These are phyloP conservation scores for Cepaea hortensis DNA, from an alignment of 2,888 invertebrate genomes.

Conservation along the genomic window DNA sequence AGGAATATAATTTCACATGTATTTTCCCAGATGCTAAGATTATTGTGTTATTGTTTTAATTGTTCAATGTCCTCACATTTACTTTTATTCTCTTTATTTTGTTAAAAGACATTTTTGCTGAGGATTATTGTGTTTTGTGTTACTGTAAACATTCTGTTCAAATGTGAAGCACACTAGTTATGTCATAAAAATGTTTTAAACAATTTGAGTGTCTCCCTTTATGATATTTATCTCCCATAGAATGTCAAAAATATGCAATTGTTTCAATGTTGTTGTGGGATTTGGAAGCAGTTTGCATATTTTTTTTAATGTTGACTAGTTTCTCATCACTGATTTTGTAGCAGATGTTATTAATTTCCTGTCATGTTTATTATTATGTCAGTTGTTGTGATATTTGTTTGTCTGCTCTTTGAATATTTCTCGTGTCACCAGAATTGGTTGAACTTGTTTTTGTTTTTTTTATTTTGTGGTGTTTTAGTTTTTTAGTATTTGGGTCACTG, in stretches of 20 bases:
- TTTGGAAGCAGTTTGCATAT: background rate
- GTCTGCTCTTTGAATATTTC: constrained; percentile 13
- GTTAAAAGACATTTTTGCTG: background rate
- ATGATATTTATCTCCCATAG: background rate
- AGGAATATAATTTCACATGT: background rate
- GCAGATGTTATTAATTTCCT: constrained; percentile 8
- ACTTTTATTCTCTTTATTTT: background rate
- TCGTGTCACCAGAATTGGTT: background rate
- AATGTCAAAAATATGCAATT: too few species aligned
- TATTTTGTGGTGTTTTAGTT: constrained; percentile 6
- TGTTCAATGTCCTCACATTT: constrained; percentile 19
- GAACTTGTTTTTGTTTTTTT: background rate
- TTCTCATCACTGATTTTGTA: constrained; percentile 22
- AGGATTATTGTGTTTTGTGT: background rate
- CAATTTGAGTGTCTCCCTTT: background rate
- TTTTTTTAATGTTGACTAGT: constrained; percentile 21
- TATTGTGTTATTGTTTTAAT: background rate
- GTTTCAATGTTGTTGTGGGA: too few species aligned
- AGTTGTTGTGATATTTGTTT: constrained; percentile 21
- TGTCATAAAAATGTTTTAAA: background rate
- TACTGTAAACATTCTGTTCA: background rate
- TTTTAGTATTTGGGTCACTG: constrained; percentile 13
- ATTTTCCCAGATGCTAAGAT: background rate
- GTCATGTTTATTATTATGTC: constrained; percentile 17
- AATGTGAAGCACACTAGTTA: background rate